Conservation (phyloP, 2,113 vertebrate species). For the Protobothrops flavoviridis region DNA sequence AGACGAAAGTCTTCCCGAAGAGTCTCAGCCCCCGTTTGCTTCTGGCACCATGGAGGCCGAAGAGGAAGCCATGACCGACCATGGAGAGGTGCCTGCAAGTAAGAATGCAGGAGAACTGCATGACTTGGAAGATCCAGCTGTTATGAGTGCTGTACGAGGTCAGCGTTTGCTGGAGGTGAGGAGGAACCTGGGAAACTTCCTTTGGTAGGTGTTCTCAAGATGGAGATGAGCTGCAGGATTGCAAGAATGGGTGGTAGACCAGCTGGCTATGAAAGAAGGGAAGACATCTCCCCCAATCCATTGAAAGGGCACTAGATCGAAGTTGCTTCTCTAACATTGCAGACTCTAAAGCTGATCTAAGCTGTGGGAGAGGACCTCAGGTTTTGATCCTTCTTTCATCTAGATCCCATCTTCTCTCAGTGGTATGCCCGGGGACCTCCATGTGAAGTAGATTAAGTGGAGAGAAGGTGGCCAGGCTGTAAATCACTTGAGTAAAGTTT, state of each 20-base stretch:
- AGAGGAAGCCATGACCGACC: not conserved
- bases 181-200: not conserved
- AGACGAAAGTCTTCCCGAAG: not conserved
- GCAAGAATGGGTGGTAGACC: not conserved
- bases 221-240: not conserved
- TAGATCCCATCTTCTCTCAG: not conserved
- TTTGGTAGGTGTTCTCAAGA: not conserved
- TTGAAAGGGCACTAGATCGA: not conserved
- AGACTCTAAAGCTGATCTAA: not conserved
- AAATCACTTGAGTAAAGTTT: not conserved
- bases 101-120: slow-evolving; percentile 28
- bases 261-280: not conserved
- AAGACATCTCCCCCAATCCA: not conserved
- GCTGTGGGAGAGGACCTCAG: not conserved
- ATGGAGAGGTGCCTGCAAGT: not conserved
- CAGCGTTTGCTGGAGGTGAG: slow-evolving; percentile 77
- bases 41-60: not conserved
- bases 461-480: not conserved
- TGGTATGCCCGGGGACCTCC: not conserved
- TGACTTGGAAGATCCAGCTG: slow-evolving; percentile 82
- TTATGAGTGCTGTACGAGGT: slow-evolving; percentile 79
- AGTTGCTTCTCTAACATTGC: not conserved
- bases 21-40: not conserved
- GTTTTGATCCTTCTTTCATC: not conserved
- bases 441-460: not conserved